phyloP scores from a whole-genome alignment of 2,113 vertebrate genomes.

The Labeo rohita region DNA sequence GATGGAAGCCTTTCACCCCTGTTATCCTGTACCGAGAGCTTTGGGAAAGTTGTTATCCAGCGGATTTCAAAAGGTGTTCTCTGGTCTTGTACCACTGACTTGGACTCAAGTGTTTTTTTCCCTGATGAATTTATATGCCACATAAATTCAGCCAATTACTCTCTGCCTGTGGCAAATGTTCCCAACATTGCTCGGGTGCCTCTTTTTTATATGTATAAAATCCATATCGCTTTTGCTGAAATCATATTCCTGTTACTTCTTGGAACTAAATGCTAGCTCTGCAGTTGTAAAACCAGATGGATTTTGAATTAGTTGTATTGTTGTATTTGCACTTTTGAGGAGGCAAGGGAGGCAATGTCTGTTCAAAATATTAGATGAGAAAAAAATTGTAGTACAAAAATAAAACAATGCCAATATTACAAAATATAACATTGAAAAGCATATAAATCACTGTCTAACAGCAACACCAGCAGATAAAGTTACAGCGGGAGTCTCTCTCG shows the following conservation, averaged over 20 bases:
- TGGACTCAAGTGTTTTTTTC: slow-evolving; percentile 66
- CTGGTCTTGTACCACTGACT: slow-evolving; percentile 66
- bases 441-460: too few species aligned
- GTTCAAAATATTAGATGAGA: too few species aligned
- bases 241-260: slow-evolving; percentile 4
- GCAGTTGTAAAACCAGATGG: not conserved
- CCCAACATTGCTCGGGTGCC: not conserved
- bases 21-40: slow-evolving; percentile 64
- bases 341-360: too few species aligned
- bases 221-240: slow-evolving; percentile 24
- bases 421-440: too few species aligned
- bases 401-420: too few species aligned
- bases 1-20: slow-evolving; percentile 66
- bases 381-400: too few species aligned
- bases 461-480: too few species aligned
- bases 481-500: too few species aligned
- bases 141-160: slow-evolving; percentile 14
- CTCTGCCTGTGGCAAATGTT: not conserved
- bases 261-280: slow-evolving; percentile 20
- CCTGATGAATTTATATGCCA: slow-evolving; percentile 69
- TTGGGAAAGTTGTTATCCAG: slow-evolving; percentile 67
- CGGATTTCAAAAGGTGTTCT: slow-evolving; percentile 73
- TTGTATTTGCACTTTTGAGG: not conserved
- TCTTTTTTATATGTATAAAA: slow-evolving; percentile 24
- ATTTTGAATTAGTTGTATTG: not conserved